These are phyloP conservation scores for Apodemia duryi DNA, from an alignment of 2,888 invertebrate species.

Conservation along the genomic window DNA sequence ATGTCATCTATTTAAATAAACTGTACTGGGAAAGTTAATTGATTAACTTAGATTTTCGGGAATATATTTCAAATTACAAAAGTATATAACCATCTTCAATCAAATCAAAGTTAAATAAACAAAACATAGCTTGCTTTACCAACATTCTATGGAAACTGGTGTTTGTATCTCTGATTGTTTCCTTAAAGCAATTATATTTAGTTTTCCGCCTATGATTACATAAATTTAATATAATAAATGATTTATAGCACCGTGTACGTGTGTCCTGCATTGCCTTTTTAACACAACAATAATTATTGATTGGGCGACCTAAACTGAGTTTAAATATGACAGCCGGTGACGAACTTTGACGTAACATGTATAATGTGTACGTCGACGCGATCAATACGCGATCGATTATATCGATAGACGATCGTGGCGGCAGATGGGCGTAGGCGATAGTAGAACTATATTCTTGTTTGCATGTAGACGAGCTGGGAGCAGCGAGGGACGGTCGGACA, in stretches of 20 bases:
- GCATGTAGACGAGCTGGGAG: slow-evolving; percentile 56
- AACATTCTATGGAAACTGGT: not conserved
- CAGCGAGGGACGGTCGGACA: slow-evolving; percentile 64
- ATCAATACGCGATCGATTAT: slow-evolving; percentile 58
- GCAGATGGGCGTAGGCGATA: slow-evolving; percentile 56
- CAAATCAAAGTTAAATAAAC: not conserved
- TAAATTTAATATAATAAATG: not conserved
- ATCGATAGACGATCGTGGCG: slow-evolving; percentile 50
- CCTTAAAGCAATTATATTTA: not conserved
- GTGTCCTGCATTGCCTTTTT: slow-evolving; percentile 41
- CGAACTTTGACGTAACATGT: slow-evolving; percentile 58
- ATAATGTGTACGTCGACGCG: slow-evolving; percentile 43
- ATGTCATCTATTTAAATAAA: slow-evolving; percentile 23
- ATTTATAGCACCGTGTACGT: slow-evolving; percentile 14
- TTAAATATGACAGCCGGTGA: slow-evolving; percentile 60
- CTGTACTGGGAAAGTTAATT: not conserved
- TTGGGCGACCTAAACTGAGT: slow-evolving; percentile 46
- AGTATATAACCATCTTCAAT: not conserved
- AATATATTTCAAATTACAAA: not conserved
- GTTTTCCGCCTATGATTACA: slow-evolving; percentile 13
- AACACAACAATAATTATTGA: slow-evolving; percentile 54
- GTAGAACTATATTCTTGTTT: slow-evolving; percentile 56
- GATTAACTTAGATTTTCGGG: not conserved
- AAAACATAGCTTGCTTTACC: not conserved
- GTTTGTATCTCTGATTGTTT: not conserved